These are phyloP conservation scores for Stenchaetothrips biformis DNA, from an alignment of 2,888 invertebrate genomes.

Conservation along the genomic window DNA sequence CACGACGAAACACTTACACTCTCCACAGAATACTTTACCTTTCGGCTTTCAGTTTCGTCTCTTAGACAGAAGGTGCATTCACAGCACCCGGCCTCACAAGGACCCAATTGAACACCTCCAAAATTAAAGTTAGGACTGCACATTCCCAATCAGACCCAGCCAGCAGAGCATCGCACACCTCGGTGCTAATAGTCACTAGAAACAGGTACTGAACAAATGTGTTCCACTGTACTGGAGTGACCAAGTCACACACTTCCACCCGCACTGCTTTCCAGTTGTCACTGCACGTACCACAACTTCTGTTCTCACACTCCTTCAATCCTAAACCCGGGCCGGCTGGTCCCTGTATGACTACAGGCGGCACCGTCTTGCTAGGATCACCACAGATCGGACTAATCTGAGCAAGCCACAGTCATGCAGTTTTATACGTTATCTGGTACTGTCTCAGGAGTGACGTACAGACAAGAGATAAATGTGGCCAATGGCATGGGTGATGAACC, in stretches of 20 bases:
- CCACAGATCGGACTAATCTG: constrained; percentile 21
- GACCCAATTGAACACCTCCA: constrained; percentile 24
- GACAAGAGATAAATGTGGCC: constrained; percentile 19
- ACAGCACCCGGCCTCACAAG: constrained; percentile 13
- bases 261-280: neutral
- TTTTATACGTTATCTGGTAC: constrained; percentile 17
- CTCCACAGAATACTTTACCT: constrained; percentile 7
- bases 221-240: neutral
- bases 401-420: constrained; percentile 20
- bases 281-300: constrained; percentile 12
- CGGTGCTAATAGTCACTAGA: neutral
- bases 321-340: constrained; percentile 9
- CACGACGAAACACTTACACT: constrained; percentile 2
- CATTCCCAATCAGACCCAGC: constrained; percentile 24
- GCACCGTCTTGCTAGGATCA: constrained; percentile 14
- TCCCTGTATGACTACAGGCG: neutral
- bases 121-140: constrained; percentile 23
- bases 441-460: constrained; percentile 14
- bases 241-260: neutral
- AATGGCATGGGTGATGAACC: constrained; percentile 24
- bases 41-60: constrained; percentile 15
- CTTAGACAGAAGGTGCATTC: constrained; percentile 12
- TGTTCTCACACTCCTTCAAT: neutral
- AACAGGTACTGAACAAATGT: neutral
- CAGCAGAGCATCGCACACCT: constrained; percentile 6